phyloP scores from a whole-genome alignment of 2,113 vertebrate species.

The Centropus unirufus region DNA sequence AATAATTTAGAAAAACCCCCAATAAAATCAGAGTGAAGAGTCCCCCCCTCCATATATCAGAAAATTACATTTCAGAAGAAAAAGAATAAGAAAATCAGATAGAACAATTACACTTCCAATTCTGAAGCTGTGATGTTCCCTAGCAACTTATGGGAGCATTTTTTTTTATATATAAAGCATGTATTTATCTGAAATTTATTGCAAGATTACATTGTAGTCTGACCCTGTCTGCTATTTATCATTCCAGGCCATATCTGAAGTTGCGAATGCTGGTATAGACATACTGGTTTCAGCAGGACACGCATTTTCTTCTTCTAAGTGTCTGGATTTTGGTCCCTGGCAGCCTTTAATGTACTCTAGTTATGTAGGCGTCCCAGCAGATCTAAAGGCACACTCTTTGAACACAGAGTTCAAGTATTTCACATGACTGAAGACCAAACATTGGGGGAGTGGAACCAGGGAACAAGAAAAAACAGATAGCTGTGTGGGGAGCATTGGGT shows the following conservation, averaged over 20 bases:
- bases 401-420: neutral
- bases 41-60: neutral
- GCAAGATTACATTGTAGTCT: neutral
- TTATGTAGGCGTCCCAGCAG: neutral
- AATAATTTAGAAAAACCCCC: neutral
- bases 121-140: neutral
- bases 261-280: neutral
- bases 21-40: neutral
- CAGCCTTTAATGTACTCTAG: neutral
- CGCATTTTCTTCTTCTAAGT: neutral
- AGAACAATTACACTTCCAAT: neutral
- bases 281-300: neutral
- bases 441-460: neutral
- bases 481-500: rapidly evolving
- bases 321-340: neutral
- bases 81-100: neutral
- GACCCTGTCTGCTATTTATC: neutral
- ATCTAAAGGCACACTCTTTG: neutral
- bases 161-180: neutral
- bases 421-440: neutral
- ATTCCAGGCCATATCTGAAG: neutral
- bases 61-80: neutral
- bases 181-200: neutral
- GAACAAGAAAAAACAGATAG: neutral
- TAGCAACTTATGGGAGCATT: neutral